Evolutionary conservation across 2,797 vertebrate species (phyloP), one percentile per base, ranked within the genome.

Genomic region (Mus caroli): DNA sequence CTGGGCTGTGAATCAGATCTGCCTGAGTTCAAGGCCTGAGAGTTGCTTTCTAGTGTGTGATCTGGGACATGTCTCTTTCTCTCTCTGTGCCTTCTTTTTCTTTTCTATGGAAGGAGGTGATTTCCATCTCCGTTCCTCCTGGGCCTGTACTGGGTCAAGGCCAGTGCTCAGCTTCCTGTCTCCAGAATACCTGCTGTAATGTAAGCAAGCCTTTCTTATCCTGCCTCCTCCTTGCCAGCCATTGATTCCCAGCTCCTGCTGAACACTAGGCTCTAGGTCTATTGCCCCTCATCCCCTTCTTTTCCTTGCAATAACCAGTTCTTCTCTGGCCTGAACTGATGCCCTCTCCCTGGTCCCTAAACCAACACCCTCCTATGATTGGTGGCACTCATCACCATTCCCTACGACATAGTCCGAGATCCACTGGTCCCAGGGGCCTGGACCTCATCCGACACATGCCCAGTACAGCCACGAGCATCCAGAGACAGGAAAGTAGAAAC

Each of bases 91-190:
- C 67, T 80, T 91, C 9, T 0, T 92, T 77, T 69, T 14, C 62
- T 77, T 40, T 58, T 62, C 60, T 14, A 0, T 1, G 10, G 37
- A 9, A 83, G 75, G 43, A 43, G 54, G 34, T 12, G 2, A 26
- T 6, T 52, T 10, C 4, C 73, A n/a, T 46, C 20, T 19, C 77
- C 2, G 0, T 34, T 26, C 76, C 40, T 79, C 17, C 0, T 19
- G 46, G 37, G 12, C 12, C 54, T 37, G 0, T 31, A 43, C 62
- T 28, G 54, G 50, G 37, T 15, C 1, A 24, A 54, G 69, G 62
- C 6, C 15, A n/a, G 37, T 43, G 67, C 22, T 31, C 40, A 6
- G 13, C 19, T 3, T 15, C 34, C 40, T n/a, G 15, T 60, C 34
- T 58, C 60, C 22, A 9, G 69, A 76, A 60, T 82, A 12, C 10